Evolutionary conservation across 2,888 invertebrate species (phyloP), one percentile per base, ranked within the genome.

Genomic region (Eumacrocentrus americanus): DNA sequence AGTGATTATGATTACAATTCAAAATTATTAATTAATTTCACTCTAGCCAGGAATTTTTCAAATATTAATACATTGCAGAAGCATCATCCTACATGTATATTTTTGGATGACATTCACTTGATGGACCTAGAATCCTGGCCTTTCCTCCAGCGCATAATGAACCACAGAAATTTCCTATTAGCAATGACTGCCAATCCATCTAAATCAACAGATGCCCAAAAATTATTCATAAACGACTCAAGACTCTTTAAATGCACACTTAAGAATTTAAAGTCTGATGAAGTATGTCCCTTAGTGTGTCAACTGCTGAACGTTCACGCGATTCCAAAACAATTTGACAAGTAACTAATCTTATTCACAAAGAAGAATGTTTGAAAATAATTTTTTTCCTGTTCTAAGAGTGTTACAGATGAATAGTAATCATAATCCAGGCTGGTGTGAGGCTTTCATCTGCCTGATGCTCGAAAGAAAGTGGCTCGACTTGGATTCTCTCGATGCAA

Each of bases 231-330:
- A 3, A 62, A 67, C 1, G 68, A 74, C 22, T 60, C 62, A n/a
- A 67, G 67, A 14, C 46, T 76, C 37, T 58, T 57, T 16, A 64
- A 44, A n/a, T 61, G 37, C 12, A 73, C 80, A 3, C 69, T 87
- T 52, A 75, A 75, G 0, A 82, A 83, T 12, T 68, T 88, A 54
- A 68, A 79, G 20, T 59, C 76, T 1, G 66, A 73, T 2, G 81
- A 81, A 75, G 78, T 86, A 44, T 78, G 84, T 1, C 76, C 84
- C 22, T 77, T 88, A 23, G 85, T 86, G 23, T 88, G 88, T 66
- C 87, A 87, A 77, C 82, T 87, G 69, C 77, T 88, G 63, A 83
- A 85, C 50, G 86, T 87, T 0, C 76, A 81, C 48, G 88, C 84
- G 1, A 84, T 88, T 16, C 83, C 87, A 0, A 75, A 73, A 46